phyloP scores from a whole-genome alignment of 37 sponge, comb jelly and placozoan species.

The Axinella damicornis region DNA sequence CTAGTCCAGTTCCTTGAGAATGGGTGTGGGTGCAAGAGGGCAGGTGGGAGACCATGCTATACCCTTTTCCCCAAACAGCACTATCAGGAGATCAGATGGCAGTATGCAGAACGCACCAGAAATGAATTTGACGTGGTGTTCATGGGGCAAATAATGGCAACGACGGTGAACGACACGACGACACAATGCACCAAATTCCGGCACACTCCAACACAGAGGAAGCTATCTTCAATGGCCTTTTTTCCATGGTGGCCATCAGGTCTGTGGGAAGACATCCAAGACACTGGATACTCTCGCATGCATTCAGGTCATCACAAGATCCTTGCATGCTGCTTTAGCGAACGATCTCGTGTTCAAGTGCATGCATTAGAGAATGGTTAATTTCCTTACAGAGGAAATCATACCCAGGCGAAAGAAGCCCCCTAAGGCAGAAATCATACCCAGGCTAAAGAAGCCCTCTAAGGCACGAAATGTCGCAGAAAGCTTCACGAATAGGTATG shows the following conservation, averaged over 20 bases:
- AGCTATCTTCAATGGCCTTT: background rate
- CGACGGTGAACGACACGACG: background rate
- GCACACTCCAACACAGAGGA: background rate
- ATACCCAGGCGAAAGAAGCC: too few relatives aligned
- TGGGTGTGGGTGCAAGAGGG: background rate
- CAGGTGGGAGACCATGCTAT: background rate
- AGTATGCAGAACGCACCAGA: background rate
- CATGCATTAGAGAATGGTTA: too few relatives aligned
- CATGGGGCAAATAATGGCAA: slow-evolving; percentile 5
- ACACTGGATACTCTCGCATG: too few relatives aligned
- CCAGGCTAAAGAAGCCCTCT: too few relatives aligned
- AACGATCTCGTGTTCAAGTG: too few relatives aligned
- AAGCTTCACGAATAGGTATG: too few relatives aligned
- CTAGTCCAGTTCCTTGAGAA: background rate
- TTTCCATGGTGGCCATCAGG: background rate
- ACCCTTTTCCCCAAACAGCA: slow-evolving; percentile 4
- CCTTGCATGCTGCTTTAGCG: too few relatives aligned
- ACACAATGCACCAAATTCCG: background rate
- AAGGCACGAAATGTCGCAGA: too few relatives aligned
- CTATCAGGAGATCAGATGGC: background rate
- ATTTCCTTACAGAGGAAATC: too few relatives aligned
- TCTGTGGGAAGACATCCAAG: too few relatives aligned
- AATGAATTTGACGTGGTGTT: slow-evolving; percentile 20
- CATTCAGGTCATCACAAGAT: too few relatives aligned
- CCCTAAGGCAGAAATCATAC: too few relatives aligned